Evolutionary conservation across 1,140 invertebrate genomes (phyloP).

Genomic region (Leguminivora glycinivorella): DNA sequence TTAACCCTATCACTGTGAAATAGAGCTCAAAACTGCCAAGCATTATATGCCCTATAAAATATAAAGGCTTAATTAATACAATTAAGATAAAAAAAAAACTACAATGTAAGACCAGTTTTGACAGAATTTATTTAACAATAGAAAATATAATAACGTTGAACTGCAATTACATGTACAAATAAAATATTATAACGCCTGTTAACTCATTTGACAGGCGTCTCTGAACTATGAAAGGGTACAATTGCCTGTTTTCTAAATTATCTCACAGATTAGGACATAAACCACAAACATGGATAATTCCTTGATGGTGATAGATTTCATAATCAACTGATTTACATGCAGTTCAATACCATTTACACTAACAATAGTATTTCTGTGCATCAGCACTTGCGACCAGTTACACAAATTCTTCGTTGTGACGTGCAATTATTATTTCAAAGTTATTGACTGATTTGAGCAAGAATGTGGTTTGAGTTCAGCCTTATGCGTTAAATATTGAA

Average conservation of each 20-base stretch:
- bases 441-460: too few species aligned
- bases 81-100: constrained; percentile 32
- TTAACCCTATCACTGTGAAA: too few species aligned
- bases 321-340: neutral
- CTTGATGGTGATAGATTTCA: neutral
- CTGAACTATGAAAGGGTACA: neutral
- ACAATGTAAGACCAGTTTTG: constrained; percentile 33
- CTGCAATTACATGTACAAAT: neutral
- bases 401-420: neutral
- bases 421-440: neutral
- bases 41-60: neutral
- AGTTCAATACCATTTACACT: neutral
- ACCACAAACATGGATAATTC: neutral
- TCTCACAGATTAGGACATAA: neutral
- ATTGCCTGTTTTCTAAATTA: too few species aligned
- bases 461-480: too few species aligned
- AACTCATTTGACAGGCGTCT: neutral
- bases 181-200: neutral
- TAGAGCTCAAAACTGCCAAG: too few species aligned
- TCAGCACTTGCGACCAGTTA: neutral
- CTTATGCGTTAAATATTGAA: too few species aligned
- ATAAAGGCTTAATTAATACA: neutral
- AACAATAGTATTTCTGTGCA: neutral
- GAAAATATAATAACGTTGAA: constrained; percentile 47
- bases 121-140: constrained; percentile 47